Percentiles rank a stretch among this genome's conserved stretches.
Conservation (phyloP, 1,140 invertebrate species). For the Panulirus ornatus region DNA sequence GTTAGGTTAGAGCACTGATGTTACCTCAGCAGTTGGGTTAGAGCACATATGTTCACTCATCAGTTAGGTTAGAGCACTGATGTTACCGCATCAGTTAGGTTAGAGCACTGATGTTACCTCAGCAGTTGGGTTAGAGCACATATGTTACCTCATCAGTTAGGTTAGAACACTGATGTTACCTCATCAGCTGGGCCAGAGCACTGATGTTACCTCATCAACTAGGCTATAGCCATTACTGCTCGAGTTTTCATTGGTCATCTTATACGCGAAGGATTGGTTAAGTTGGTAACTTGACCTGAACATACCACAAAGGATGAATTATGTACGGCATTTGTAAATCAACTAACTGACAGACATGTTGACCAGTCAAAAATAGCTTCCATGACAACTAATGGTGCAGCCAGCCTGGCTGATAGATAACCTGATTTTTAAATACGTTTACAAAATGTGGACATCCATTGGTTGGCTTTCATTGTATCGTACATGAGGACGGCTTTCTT, state of each 20-base stretch:
- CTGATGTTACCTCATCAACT: too few species aligned
- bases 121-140: too few species aligned
- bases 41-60: too few species aligned
- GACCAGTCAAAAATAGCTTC: slow-evolving; percentile 1
- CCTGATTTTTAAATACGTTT: not conserved
- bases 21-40: too few species aligned
- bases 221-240: slow-evolving; percentile 11
- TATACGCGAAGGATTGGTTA: not conserved
- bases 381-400: not conserved
- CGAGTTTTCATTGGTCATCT: not conserved
- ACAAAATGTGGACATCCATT: not conserved
- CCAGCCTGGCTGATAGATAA: slow-evolving; percentile 7
- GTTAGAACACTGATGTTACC: too few species aligned
- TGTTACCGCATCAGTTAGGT: too few species aligned
- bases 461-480: slow-evolving; percentile 18
- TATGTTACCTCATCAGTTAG: too few species aligned
- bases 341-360: not conserved
- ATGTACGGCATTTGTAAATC: not conserved
- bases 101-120: too few species aligned
- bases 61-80: too few species aligned
- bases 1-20: too few species aligned
- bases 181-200: too few species aligned
- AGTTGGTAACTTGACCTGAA: slow-evolving; percentile 21
- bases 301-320: slow-evolving; percentile 2
- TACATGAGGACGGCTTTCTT: slow-evolving; percentile 2